Conservation (phyloP, 2,888 invertebrate species). For the Eucera pruinosa region DNA sequence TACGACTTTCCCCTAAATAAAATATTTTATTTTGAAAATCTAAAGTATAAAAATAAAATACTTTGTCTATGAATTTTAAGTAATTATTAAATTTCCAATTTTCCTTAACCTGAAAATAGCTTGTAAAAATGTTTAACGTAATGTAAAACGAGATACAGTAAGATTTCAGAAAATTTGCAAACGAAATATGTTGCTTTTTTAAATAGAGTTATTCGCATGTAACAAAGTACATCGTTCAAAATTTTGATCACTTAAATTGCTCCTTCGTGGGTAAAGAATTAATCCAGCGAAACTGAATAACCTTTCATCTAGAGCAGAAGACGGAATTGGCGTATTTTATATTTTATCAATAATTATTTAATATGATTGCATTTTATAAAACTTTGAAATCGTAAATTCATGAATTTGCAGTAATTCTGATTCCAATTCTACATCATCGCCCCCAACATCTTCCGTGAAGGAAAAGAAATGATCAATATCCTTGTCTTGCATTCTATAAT, state of each 20-base stretch:
- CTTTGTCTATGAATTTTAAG: too few species aligned
- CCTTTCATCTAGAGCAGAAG: slow-evolving; percentile 6
- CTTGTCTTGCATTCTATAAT: not conserved
- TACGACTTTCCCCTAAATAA: too few species aligned
- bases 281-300: not conserved
- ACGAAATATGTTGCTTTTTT: slow-evolving; percentile 2
- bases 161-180: not conserved
- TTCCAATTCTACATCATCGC: not conserved
- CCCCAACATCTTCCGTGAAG: not conserved
- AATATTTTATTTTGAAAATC: too few species aligned
- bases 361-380: not conserved
- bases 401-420: not conserved
- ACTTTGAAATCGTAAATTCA: not conserved
- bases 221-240: slow-evolving; percentile 1
- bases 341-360: not conserved
- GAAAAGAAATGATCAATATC: not conserved
- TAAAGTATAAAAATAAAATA: too few species aligned
- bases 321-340: slow-evolving; percentile 10
- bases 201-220: not conserved
- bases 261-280: not conserved
- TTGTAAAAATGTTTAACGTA: too few species aligned
- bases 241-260: not conserved
- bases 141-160: too few species aligned
- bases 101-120: too few species aligned
- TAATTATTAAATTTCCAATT: too few species aligned